A percentile compares a stretch with the other conserved stretches of the same genome.
Conservation (phyloP, 2,797 vertebrate genomes). For the Lutjanus campechanus region DNA sequence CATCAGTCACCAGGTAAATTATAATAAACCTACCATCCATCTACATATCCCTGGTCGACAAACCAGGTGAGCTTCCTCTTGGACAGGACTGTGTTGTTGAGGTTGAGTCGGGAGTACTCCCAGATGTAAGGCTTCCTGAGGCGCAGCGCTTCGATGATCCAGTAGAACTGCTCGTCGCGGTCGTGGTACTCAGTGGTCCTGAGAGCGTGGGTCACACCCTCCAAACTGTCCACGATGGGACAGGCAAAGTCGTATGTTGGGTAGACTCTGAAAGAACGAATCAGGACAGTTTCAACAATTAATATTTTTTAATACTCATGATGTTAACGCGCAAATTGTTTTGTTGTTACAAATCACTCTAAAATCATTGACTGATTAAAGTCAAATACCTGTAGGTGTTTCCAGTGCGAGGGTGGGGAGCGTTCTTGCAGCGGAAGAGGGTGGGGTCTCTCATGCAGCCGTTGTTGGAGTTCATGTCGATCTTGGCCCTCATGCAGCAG, state of each 20-base stretch:
- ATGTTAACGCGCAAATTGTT: not conserved
- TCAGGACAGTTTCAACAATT: not conserved
- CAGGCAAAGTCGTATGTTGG: conserved; percentile 99
- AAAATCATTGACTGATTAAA: not conserved
- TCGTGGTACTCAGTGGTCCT: conserved; percentile 99
- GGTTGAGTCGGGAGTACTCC: conserved; percentile 97
- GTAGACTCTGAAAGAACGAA: conserved; percentile 87
- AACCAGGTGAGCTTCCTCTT: conserved; percentile 99
- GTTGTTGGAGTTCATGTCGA: conserved; percentile 98
- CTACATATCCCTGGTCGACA: conserved; percentile 96
- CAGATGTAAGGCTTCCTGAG: conserved; percentile 96
- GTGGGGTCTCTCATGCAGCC: conserved; percentile 98
- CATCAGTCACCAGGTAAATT: not conserved
- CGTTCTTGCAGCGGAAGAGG: conserved; percentile 96
- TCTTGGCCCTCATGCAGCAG: conserved; percentile 98
- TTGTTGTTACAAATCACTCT: too few relatives aligned
- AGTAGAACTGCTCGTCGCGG: conserved; percentile 97
- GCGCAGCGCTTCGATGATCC: conserved; percentile 93
- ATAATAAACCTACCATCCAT: conserved; percentile 91
- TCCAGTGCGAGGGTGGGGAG: conserved; percentile 94
- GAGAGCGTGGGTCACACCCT: conserved; percentile 96
- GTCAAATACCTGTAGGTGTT: conserved; percentile 89
- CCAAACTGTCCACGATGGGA: conserved; percentile 97
- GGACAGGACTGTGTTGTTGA: conserved; percentile 98
- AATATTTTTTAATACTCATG: not conserved